phyloP scores from a whole-genome alignment of 2,113 vertebrate species.

The Geococcyx californianus region DNA sequence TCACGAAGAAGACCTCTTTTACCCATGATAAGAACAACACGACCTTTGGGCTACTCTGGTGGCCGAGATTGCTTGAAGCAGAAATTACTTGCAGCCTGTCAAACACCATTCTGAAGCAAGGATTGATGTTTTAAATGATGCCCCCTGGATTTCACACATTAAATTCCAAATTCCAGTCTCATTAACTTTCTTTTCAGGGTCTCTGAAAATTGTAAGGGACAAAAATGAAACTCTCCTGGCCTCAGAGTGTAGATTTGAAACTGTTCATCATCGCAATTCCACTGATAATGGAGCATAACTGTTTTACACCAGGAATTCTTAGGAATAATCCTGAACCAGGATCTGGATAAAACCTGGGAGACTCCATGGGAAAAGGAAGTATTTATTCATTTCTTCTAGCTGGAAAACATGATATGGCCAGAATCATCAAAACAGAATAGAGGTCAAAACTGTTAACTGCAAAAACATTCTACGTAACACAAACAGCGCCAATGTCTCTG shows the following conservation, averaged over 20 bases:
- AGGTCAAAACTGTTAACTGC: conserved; percentile 53
- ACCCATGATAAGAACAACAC: neutral
- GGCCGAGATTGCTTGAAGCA: conserved; percentile 31
- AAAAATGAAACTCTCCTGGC: neutral
- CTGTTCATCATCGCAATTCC: neutral
- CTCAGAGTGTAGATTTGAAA: neutral
- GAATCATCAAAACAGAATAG: conserved; percentile 26
- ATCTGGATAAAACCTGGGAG: neutral
- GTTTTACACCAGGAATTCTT: neutral
- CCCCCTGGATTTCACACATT: neutral
- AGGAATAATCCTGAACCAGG: neutral
- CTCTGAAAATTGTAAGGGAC: neutral
- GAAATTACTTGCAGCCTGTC: conserved; percentile 44
- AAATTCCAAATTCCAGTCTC: conserved; percentile 16
- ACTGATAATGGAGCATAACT: neutral
- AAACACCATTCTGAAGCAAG: conserved; percentile 12
- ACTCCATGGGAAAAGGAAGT: conserved; percentile 37
- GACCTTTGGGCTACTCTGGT: conserved; percentile 33
- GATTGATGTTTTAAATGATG: conserved; percentile 3
- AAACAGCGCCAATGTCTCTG: conserved; percentile 42
- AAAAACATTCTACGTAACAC: conserved; percentile 58
- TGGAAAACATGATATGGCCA: conserved; percentile 17
- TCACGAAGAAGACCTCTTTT: conserved; percentile 3
- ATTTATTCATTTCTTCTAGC: conserved; percentile 9
- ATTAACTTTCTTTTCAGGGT: neutral